phyloP scores from a whole-genome alignment of 2,113 vertebrate genomes.

The Mobula hypostoma region DNA sequence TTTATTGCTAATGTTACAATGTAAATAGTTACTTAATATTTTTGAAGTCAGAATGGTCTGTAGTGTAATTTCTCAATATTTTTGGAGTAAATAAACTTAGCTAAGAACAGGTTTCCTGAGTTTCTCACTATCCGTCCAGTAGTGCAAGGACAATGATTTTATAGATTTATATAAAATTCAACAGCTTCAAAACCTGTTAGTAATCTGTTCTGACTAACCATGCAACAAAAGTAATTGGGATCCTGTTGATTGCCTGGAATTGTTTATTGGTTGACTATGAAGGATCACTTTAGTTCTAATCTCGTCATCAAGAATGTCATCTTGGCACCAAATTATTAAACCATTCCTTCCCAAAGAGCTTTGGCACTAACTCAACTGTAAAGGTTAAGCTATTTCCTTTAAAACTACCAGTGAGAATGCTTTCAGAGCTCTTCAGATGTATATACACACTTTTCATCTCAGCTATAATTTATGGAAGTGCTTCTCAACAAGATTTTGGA shows the following conservation, averaged over 20 bases:
- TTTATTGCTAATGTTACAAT: not conserved
- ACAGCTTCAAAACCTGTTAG: not conserved
- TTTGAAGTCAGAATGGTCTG: not conserved
- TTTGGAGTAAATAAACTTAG: not conserved
- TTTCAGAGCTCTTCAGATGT: not conserved
- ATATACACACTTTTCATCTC: not conserved
- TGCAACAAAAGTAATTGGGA: not conserved
- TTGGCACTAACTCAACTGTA: not conserved
- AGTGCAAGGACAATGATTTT: not conserved
- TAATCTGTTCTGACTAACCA: not conserved
- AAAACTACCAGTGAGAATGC: not conserved
- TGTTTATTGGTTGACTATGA: not conserved
- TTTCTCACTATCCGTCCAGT: not conserved
- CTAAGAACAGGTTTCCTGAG: not conserved
- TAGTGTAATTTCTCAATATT: not conserved
- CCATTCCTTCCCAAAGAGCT: not conserved
- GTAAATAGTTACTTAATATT: not conserved
- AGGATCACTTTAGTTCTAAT: not conserved
- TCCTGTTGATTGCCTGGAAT: not conserved
- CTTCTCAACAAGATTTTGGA: not conserved
- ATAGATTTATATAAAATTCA: not conserved
- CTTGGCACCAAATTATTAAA: not conserved
- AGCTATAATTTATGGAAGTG: not conserved
- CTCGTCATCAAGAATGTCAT: not conserved
- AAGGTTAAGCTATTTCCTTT: not conserved